phyloP scores from a whole-genome alignment of 2,113 vertebrate species.

The Acanthochromis polyacanthus region DNA sequence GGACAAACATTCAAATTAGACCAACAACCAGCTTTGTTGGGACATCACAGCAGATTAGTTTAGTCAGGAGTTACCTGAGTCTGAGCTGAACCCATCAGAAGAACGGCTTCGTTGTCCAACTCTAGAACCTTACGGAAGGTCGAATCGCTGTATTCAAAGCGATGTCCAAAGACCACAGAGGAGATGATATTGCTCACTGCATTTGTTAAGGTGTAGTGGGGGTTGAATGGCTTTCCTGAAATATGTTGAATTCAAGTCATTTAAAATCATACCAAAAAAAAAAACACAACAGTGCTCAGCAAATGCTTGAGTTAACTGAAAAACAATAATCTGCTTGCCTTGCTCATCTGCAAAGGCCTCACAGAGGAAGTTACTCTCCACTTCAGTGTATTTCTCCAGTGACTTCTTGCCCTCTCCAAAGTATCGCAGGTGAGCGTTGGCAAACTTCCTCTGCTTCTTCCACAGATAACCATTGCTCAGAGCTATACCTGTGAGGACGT shows the following conservation, averaged over 20 bases:
- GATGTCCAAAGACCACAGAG: slow-evolving; percentile 89
- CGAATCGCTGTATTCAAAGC: slow-evolving; percentile 89
- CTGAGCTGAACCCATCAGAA: slow-evolving; percentile 66
- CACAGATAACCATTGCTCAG: slow-evolving; percentile 83
- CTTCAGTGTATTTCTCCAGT: slow-evolving; percentile 84
- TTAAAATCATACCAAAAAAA: not conserved
- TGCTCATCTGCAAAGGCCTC: slow-evolving; percentile 86
- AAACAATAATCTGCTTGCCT: slow-evolving; percentile 67
- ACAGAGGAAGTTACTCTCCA: slow-evolving; percentile 82
- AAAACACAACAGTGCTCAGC: accelerated
- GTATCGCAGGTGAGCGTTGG: slow-evolving; percentile 82
- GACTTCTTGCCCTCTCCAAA: slow-evolving; percentile 86
- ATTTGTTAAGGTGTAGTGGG: slow-evolving; percentile 85
- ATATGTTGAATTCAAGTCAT: not conserved
- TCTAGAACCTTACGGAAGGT: slow-evolving; percentile 85
- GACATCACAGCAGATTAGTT: slow-evolving; percentile 24
- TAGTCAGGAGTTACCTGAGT: slow-evolving; percentile 51
- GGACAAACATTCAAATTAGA: slow-evolving; percentile 10
- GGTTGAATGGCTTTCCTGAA: slow-evolving; percentile 88
- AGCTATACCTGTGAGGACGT: slow-evolving; percentile 71
- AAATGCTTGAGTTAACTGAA: not conserved
- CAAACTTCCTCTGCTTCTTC: slow-evolving; percentile 88
- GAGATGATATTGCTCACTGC: slow-evolving; percentile 90
- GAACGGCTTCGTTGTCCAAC: slow-evolving; percentile 80
- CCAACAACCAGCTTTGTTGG: not conserved